phyloP scores from a whole-genome alignment of 2,113 vertebrate genomes.

The Herpetotheres cachinnans region DNA sequence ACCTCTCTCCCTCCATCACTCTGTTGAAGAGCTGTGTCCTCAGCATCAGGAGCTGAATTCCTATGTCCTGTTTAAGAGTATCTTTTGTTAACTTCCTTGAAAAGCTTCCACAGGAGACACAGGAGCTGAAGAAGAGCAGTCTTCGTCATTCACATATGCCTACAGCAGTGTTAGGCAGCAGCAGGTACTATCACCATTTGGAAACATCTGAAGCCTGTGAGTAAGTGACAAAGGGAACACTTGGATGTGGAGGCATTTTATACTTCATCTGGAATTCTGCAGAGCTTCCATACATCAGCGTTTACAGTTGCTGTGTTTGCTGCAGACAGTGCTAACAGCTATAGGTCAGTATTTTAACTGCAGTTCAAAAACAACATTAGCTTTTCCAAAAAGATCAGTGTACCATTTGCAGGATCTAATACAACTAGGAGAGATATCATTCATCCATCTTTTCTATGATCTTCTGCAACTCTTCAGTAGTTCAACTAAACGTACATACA shows the following conservation, averaged over 20 bases:
- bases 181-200: not conserved
- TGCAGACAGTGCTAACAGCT: not conserved
- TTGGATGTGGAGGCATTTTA: not conserved
- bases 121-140: not conserved
- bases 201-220: not conserved
- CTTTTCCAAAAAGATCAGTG: not conserved
- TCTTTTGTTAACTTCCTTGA: not conserved
- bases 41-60: not conserved
- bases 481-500: not conserved
- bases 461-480: not conserved
- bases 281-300: not conserved
- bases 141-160: not conserved
- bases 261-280: not conserved
- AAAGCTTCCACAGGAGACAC: not conserved
- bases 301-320: not conserved
- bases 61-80: not conserved
- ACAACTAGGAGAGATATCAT: not conserved
- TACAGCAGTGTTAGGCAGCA: not conserved
- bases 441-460: not conserved
- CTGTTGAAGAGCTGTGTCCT: not conserved
- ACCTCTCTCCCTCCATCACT: not conserved
- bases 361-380: not conserved
- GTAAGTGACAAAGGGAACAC: not conserved
- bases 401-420: not conserved
- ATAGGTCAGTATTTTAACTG: not conserved